A percentile compares a stretch with the other conserved stretches of the same genome.
These are phyloP conservation scores for Drosophila virilis DNA, from an alignment of 1,140 invertebrate genomes.

Conservation along the genomic window DNA sequence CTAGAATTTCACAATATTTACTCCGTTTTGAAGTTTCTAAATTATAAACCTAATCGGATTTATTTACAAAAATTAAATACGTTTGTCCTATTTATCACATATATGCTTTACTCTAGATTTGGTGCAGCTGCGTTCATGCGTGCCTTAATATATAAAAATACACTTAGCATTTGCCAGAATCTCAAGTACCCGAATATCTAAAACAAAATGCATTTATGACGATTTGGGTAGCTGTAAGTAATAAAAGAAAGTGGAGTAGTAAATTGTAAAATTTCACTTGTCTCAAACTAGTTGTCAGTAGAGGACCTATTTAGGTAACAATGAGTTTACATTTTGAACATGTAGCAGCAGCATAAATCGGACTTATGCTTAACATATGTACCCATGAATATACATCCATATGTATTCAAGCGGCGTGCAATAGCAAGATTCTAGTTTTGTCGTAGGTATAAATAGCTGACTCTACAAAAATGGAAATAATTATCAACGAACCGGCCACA, in stretches of 20 bases:
- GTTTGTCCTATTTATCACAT: not conserved
- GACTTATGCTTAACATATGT: not conserved
- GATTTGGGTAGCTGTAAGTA: not conserved
- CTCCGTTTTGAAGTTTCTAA: too few relatives aligned
- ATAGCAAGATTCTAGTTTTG: constrained; percentile 15
- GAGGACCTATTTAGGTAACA: too few relatives aligned
- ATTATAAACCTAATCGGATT: too few relatives aligned
- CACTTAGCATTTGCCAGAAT: not conserved
- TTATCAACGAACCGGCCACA: constrained; percentile 21
- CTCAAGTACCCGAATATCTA: not conserved
- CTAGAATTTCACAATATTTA: too few relatives aligned
- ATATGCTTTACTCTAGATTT: constrained; percentile 17
- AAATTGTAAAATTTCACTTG: too few relatives aligned
- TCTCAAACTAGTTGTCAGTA: too few relatives aligned
- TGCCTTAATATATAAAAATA: not conserved
- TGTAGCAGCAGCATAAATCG: too few relatives aligned
- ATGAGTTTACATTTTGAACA: too few relatives aligned
- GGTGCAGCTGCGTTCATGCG: not conserved
- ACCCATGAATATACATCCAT: not conserved
- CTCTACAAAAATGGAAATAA: constrained; percentile 38
- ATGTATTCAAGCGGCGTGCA: constrained; percentile 14
- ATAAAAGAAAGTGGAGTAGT: not conserved
- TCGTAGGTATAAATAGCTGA: constrained; percentile 32
- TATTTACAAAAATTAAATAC: not conserved
- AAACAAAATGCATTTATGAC: not conserved